Evolutionary conservation across 2,113 vertebrate genomes (phyloP).

Genomic region (Scomber japonicus): DNA sequence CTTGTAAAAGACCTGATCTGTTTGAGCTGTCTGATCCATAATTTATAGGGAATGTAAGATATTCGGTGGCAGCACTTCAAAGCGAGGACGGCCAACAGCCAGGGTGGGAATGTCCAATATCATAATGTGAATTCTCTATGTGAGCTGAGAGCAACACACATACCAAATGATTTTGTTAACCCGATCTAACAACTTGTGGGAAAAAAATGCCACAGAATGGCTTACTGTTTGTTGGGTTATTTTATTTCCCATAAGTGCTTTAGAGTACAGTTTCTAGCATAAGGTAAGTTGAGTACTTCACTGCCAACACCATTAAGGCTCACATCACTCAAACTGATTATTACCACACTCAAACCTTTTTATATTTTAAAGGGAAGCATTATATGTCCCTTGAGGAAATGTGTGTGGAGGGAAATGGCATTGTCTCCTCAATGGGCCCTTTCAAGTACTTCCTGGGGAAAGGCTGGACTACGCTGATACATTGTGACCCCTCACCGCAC

Average conservation of each 20-base stretch:
- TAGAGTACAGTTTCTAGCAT: neutral
- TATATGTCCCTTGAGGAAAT: constrained; percentile 71
- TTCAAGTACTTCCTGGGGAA: constrained; percentile 87
- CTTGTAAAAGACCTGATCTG: constrained; percentile 46
- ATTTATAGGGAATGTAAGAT: constrained; percentile 56
- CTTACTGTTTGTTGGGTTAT: neutral
- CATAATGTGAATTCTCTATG: constrained; percentile 33
- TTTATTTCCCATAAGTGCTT: neutral
- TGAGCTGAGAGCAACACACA: constrained; percentile 6
- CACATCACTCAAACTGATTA: constrained; percentile 55
- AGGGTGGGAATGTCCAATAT: constrained; percentile 36
- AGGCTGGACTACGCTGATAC: constrained; percentile 72
- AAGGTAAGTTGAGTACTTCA: constrained; percentile 9
- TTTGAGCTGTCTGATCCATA: constrained; percentile 58
- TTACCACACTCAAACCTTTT: constrained; percentile 51
- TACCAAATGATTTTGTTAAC: neutral
- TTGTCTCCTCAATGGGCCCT: constrained; percentile 73
- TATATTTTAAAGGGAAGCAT: constrained; percentile 68
- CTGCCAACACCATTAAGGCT: constrained; percentile 6
- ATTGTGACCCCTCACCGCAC: constrained; percentile 65
- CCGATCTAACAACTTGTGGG: neutral
- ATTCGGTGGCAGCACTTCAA: constrained; percentile 62
- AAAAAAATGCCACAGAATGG: neutral
- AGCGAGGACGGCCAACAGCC: constrained; percentile 34
- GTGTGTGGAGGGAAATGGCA: constrained; percentile 69